Evolutionary conservation across 2,888 invertebrate genomes (phyloP).

Genomic region (Epirrhoe tristata): DNA sequence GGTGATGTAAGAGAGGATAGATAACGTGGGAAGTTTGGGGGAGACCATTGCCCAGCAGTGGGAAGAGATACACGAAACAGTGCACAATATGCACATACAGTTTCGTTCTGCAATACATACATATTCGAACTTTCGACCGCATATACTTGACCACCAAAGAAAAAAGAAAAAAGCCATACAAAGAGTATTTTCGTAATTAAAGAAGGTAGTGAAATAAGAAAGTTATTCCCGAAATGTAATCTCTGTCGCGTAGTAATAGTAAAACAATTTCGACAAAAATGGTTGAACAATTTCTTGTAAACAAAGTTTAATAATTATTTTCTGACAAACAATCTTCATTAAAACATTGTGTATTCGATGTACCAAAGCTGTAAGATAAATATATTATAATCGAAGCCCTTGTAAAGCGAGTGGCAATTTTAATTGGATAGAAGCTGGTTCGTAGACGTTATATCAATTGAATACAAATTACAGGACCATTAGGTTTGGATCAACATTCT

Average conservation of each 20-base stretch:
- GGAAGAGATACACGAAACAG: too few relatives aligned
- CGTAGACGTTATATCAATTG: constrained; percentile 3
- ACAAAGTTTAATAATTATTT: constrained; percentile 14
- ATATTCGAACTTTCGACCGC: too few relatives aligned
- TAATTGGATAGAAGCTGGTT: constrained; percentile 11
- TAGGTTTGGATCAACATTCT: constrained; percentile 6
- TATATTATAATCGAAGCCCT: constrained; percentile 9
- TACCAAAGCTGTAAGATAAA: constrained; percentile 12
- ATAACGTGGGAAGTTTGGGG: too few relatives aligned
- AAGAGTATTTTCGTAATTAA: too few relatives aligned
- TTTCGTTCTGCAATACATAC: too few relatives aligned
- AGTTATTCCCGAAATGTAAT: too few relatives aligned
- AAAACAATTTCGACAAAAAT: too few relatives aligned
- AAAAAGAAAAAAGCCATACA: too few relatives aligned
- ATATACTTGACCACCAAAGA: too few relatives aligned
- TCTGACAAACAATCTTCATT: constrained; percentile 19
- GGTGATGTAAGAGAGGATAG: too few relatives aligned
- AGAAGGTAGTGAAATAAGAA: background rate
- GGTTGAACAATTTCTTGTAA: background rate
- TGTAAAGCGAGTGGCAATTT: constrained; percentile 12
- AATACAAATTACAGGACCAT: background rate
- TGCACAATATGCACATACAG: too few relatives aligned
- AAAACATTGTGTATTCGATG: constrained; percentile 13
- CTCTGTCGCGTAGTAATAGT: background rate
- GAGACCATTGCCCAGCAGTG: too few relatives aligned